Evolutionary conservation across 2,113 vertebrate genomes (phyloP).

Genomic region (Tachuris rubrigastra): DNA sequence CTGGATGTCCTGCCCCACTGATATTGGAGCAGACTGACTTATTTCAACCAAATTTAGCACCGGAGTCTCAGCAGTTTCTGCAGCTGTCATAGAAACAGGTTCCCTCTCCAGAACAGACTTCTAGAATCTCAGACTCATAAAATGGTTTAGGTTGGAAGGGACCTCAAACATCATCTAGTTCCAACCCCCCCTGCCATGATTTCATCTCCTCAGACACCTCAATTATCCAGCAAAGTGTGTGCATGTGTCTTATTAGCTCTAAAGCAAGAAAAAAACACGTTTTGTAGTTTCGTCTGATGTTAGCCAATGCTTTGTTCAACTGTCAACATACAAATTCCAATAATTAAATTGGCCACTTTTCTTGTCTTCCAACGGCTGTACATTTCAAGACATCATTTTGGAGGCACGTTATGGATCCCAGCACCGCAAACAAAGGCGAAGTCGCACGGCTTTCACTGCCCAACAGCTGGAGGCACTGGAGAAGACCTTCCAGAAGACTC

Average conservation of each 20-base stretch:
- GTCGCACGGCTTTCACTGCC: constrained; percentile 95
- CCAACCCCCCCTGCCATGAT: background rate
- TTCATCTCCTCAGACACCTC: background rate
- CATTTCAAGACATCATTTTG: constrained; percentile 99
- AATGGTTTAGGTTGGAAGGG: background rate
- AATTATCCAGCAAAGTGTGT: background rate
- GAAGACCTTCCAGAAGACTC: constrained; percentile 99
- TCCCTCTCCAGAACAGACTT: background rate
- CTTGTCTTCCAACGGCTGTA: constrained; percentile 95
- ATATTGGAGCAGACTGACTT: background rate
- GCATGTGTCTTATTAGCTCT: background rate
- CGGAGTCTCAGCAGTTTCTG: background rate
- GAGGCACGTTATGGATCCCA: constrained; percentile 99
- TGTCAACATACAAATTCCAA: constrained; percentile 70
- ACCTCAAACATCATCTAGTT: background rate
- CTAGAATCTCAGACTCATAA: background rate
- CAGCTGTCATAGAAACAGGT: background rate
- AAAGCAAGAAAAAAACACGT: background rate
- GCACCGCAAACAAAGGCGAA: constrained; percentile 97
- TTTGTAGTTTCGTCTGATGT: background rate
- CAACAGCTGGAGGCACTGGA: constrained; percentile 98
- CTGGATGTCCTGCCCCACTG: background rate
- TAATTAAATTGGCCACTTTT: constrained; percentile 89
- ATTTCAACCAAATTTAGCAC: background rate
- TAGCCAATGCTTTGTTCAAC: background rate